Evolutionary conservation across 2,113 vertebrate species (phyloP).

Genomic region (Anarrhichthys ocellatus): DNA sequence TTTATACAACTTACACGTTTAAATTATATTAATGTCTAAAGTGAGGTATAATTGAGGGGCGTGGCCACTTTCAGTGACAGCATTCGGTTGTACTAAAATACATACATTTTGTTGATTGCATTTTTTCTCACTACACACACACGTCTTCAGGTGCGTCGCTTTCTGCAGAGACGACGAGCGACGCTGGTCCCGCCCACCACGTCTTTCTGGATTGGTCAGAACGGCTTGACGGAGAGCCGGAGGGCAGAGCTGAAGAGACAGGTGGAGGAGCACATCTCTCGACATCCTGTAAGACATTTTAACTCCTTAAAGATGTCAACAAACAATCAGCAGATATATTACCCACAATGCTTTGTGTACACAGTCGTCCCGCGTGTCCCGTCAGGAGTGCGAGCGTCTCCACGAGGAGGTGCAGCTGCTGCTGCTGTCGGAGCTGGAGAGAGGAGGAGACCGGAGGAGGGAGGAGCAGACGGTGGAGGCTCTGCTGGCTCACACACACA

Average conservation of each 20-base stretch:
- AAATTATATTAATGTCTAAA: too few species aligned
- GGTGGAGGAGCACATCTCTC: slow-evolving; percentile 87
- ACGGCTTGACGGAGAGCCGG: slow-evolving; percentile 85
- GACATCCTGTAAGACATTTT: slow-evolving; percentile 84
- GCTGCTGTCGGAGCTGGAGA: slow-evolving; percentile 49
- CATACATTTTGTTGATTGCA: not conserved
- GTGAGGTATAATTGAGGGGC: too few species aligned
- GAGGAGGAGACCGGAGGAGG: slow-evolving; percentile 24
- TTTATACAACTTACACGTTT: too few species aligned
- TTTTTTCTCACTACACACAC: too few species aligned
- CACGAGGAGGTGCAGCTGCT: slow-evolving; percentile 72
- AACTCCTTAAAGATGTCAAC: not conserved
- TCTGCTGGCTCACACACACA: slow-evolving; percentile 70
- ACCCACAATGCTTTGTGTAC: slow-evolving; percentile 6
- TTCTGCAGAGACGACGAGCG: slow-evolving; percentile 83
- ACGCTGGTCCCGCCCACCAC: slow-evolving; percentile 63
- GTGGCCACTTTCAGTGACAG: too few species aligned
- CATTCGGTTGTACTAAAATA: too few species aligned
- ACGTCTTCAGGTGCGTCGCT: slow-evolving; percentile 83
- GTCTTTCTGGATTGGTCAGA: slow-evolving; percentile 83
- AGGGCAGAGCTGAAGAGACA: slow-evolving; percentile 86
- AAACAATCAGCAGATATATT: not conserved
- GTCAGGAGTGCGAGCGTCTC: slow-evolving; percentile 51
- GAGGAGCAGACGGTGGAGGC: slow-evolving; percentile 59
- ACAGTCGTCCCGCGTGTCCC: slow-evolving; percentile 43